A percentile compares a stretch with the other conserved stretches of the same genome.
These are phyloP conservation scores for Drosophila bipectinata DNA, from an alignment of 1,140 invertebrate genomes.

Conservation along the genomic window DNA sequence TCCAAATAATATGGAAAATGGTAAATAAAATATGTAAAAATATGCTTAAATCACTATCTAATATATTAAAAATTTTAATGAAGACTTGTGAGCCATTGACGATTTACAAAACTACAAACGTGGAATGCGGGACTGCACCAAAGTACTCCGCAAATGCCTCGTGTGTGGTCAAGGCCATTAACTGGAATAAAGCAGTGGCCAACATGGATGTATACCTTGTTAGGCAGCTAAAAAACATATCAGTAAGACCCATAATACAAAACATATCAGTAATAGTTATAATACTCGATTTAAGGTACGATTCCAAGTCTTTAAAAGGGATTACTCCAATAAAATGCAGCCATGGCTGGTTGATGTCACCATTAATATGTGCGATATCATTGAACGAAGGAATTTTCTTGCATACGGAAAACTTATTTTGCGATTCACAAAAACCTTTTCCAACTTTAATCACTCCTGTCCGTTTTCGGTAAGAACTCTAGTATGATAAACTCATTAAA, in stretches of 20 bases:
- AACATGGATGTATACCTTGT: neutral
- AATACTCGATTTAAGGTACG: neutral
- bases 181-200: neutral
- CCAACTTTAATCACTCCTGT: neutral
- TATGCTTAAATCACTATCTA: too few relatives aligned
- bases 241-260: neutral
- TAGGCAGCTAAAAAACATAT: neutral
- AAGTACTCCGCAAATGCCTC: constrained; percentile 1
- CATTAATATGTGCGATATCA: neutral
- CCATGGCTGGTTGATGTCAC: neutral
- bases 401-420: neutral
- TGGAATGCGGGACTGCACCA: neutral
- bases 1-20: too few relatives aligned
- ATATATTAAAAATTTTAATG: neutral
- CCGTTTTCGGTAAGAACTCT: neutral
- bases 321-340: constrained; percentile 1
- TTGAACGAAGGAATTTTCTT: neutral
- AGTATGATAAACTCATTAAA: too few relatives aligned
- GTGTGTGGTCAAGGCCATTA: neutral
- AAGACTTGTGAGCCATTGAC: neutral
- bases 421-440: neutral
- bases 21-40: too few relatives aligned
- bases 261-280: too few relatives aligned
- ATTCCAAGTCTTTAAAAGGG: neutral
- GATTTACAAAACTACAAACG: neutral